A percentile compares a stretch with the other conserved stretches of the same genome.
These are phyloP conservation scores for Sycobia sp. DNA, from an alignment of 1,140 invertebrate species.

Conservation along the genomic window DNA sequence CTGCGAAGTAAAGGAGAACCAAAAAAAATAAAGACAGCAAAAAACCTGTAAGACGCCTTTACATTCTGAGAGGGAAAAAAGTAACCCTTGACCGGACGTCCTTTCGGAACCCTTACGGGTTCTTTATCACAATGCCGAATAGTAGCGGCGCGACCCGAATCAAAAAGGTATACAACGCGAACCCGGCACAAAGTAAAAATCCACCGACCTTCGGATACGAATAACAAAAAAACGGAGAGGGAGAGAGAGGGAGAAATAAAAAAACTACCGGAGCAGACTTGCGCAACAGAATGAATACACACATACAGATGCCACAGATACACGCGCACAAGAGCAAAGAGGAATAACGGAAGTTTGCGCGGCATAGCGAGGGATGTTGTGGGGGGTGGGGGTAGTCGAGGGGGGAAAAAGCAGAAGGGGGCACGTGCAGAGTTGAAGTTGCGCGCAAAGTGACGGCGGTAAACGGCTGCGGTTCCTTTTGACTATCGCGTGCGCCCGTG, in stretches of 20 bases:
- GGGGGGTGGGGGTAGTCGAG: too few species aligned
- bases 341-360: background rate
- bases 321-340: background rate
- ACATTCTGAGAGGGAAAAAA: too few species aligned
- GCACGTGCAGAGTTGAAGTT: constrained; percentile 39
- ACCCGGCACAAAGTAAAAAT: constrained; percentile 12
- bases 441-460: constrained; percentile 47
- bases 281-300: too few species aligned
- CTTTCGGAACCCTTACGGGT: too few species aligned
- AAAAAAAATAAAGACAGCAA: too few species aligned
- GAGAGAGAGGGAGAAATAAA: background rate
- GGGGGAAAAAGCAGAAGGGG: background rate
- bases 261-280: too few species aligned
- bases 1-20: too few species aligned
- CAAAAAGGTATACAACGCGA: background rate
- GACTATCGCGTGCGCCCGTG: constrained; percentile 40
- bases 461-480: constrained; percentile 60
- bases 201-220: background rate
- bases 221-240: background rate
- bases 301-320: background rate
- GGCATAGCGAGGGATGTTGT: background rate
- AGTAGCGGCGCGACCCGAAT: too few species aligned
- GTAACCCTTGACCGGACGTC: too few species aligned
- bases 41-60: too few species aligned
- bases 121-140: too few species aligned